These are phyloP conservation scores for Abramis brama DNA, from an alignment of 2,113 vertebrate species.

Conservation along the genomic window DNA sequence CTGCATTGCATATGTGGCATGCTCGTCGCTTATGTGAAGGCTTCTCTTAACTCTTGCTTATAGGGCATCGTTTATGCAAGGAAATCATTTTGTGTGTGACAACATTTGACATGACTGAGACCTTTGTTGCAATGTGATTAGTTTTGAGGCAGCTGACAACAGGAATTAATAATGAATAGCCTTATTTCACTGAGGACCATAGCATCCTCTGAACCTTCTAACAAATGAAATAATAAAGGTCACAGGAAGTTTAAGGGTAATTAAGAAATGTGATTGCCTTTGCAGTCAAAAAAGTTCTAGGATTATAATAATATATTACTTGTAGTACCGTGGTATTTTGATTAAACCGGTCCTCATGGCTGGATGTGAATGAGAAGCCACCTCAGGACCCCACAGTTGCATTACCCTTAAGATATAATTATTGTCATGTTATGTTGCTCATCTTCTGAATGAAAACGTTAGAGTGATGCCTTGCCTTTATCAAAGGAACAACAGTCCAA, in stretches of 20 bases:
- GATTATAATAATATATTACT: not conserved
- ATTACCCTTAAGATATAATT: not conserved
- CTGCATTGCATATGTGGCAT: not conserved
- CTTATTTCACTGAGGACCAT: not conserved
- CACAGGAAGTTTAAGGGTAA: not conserved
- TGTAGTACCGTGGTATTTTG: not conserved
- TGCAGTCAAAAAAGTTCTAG: not conserved
- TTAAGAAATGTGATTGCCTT: not conserved
- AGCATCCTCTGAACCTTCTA: not conserved
- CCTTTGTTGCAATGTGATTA: not conserved
- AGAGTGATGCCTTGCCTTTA: not conserved
- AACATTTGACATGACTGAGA: not conserved
- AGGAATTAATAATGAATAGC: conserved; percentile 10
- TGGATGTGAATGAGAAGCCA: not conserved
- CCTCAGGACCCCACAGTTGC: not conserved
- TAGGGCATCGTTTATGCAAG: not conserved
- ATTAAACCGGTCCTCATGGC: not conserved
- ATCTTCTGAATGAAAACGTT: not conserved
- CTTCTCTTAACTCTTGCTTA: not conserved
- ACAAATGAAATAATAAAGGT: not conserved
- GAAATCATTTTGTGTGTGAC: not conserved
- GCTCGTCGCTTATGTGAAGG: not conserved
- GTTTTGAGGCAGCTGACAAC: not conserved
- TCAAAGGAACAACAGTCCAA: not conserved
- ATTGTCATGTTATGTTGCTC: not conserved